Percentiles rank a stretch among this genome's conserved stretches.
These are phyloP conservation scores for Carabus problematicus DNA, from an alignment of 2,888 invertebrate species.

Conservation along the genomic window DNA sequence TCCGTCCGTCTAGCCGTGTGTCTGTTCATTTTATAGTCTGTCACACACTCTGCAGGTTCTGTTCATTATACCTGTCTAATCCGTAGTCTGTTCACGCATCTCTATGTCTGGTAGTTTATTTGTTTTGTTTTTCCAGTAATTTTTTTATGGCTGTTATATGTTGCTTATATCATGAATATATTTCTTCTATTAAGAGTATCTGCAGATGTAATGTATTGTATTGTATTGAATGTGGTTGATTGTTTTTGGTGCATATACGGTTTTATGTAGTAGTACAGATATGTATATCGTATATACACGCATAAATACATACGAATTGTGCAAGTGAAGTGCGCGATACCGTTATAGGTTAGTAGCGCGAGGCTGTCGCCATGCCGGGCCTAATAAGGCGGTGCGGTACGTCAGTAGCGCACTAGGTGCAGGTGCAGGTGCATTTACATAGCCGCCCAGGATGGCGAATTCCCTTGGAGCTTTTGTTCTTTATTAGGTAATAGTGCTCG, in stretches of 20 bases:
- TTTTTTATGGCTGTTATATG: too few relatives aligned
- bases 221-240: not conserved
- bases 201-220: not conserved
- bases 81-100: not conserved
- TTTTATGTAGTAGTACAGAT: too few relatives aligned
- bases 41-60: not conserved
- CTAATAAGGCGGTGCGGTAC: constrained; percentile 20
- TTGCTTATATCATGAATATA: too few relatives aligned
- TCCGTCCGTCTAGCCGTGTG: not conserved
- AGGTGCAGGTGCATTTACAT: constrained; percentile 9
- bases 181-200: too few relatives aligned
- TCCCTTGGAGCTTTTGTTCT: constrained; percentile 12
- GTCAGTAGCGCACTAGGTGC: constrained; percentile 18
- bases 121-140: not conserved
- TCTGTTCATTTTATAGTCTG: not conserved
- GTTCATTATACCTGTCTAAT: not conserved
- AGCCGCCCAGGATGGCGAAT: not conserved
- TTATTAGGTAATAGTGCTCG: constrained; percentile 27
- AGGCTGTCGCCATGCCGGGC: constrained; percentile 17
- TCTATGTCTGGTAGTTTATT: not conserved
- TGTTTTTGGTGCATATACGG: too few relatives aligned
- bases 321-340: not conserved
- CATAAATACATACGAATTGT: too few relatives aligned
- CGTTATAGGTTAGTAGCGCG: constrained; percentile 31
- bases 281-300: too few relatives aligned